Evolutionary conservation across 2,888 invertebrate species (phyloP), one percentile per base, ranked within the genome.

Genomic region (Lacanobia oleracea): DNA sequence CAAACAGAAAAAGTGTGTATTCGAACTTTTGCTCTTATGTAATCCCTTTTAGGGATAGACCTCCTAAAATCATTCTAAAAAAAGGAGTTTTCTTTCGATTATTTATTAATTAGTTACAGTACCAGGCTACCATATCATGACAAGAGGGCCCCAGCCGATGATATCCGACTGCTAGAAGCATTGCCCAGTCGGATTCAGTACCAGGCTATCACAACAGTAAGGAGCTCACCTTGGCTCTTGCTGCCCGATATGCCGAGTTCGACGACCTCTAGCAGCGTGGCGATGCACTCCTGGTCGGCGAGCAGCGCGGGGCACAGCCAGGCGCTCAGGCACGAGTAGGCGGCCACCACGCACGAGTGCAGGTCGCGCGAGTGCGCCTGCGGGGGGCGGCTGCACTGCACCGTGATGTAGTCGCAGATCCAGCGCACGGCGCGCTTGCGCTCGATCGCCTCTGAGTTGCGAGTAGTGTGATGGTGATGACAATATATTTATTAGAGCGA

Each of bases 181-280:
- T 9, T 9, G 8, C 23, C 21, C 9, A 0, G 2, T 48, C 43
- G 7, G 1, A 43, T 33, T 40, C 14, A 60, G 37, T 75, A 67
- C 54, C n/a, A 76, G 54, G 63, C 51, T 59, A 27, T 2, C 40
- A 63, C 14, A 16, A 57, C 5, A 63, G 21, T 40, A 23, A 40
- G 53, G 12, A 40, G 53, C 5, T 56, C 1, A 79, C 97, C 97
- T 61, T 97, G 96, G 71, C 98, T 98, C 94, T 99, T 99, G 10
- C 98, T 97, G 21, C 99, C 99, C 0, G 99, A 99, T 70, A 99
- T 98, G 68, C 99, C 99, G 40, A 99, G 97, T 93, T 99, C 99
- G 2, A 99, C 98, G 0, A 99, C 99, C 95, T 99, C 99, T 78
- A 99, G 96, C 67, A 99, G 98, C 50, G 98, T 98, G 79, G 98